Evolutionary conservation across 2,888 invertebrate species (phyloP).

Genomic region (Himalopsyche japonica): DNA sequence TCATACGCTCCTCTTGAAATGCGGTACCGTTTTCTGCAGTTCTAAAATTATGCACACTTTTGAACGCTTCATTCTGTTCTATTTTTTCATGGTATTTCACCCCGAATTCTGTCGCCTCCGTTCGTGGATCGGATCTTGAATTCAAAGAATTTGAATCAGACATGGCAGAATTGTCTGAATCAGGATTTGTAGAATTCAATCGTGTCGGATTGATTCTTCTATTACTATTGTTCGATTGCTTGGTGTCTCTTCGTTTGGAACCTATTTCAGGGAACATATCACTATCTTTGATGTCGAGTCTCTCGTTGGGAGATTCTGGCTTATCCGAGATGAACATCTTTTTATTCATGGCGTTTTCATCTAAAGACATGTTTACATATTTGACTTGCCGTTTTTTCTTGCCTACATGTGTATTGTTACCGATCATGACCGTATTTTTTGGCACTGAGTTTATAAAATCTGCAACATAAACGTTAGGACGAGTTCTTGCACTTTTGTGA

Average conservation of each 20-base stretch:
- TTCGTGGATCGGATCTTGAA: not conserved
- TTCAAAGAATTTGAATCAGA: not conserved
- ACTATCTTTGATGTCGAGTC: constrained; percentile 49
- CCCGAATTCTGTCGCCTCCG: constrained; percentile 42
- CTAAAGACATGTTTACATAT: constrained; percentile 41
- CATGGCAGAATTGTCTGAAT: not conserved
- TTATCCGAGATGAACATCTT: constrained; percentile 27
- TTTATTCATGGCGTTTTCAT: constrained; percentile 39
- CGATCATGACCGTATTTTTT: not conserved
- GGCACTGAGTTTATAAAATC: constrained; percentile 46
- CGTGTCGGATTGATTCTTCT: constrained; percentile 60
- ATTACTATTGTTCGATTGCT: constrained; percentile 50
- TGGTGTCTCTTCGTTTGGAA: constrained; percentile 37
- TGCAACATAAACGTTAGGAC: constrained; percentile 45
- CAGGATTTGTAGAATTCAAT: constrained; percentile 45
- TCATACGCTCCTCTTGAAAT: constrained; percentile 53
- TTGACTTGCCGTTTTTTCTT: constrained; percentile 48
- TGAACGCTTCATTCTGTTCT: constrained; percentile 53
- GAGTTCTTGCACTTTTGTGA: constrained; percentile 6
- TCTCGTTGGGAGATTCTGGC: constrained; percentile 17
- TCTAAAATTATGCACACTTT: constrained; percentile 47
- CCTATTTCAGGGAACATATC: constrained; percentile 57
- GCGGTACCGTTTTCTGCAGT: constrained; percentile 48
- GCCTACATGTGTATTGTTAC: constrained; percentile 41
- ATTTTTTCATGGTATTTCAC: constrained; percentile 33